These are phyloP conservation scores for Adineta ricciae DNA, from an alignment of 2,888 invertebrate species.

Conservation along the genomic window DNA sequence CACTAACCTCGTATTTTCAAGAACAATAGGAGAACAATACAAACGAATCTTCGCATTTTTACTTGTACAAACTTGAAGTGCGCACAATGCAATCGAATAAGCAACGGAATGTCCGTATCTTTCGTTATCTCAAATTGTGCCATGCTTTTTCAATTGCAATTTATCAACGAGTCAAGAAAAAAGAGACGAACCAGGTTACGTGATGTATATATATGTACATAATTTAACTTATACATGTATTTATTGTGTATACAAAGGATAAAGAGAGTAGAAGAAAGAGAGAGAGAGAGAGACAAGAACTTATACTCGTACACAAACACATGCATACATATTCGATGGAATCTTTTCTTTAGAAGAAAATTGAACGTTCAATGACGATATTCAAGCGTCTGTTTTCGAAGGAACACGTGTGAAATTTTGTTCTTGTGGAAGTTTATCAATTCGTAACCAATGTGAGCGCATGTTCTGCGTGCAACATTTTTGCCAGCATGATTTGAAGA, in stretches of 20 bases:
- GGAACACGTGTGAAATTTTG: background rate
- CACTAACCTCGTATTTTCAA: background rate
- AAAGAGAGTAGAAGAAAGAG: too few relatives aligned
- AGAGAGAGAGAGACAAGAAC: background rate
- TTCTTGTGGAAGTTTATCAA: background rate
- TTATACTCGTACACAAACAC: background rate
- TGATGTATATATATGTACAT: too few relatives aligned
- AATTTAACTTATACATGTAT: background rate
- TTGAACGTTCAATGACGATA: background rate
- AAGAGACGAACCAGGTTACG: too few relatives aligned
- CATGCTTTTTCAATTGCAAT: background rate
- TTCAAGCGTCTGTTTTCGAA: background rate
- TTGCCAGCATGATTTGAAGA: background rate
- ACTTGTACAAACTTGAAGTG: background rate
- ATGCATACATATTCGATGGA: background rate
- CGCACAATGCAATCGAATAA: background rate
- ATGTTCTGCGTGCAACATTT: background rate
- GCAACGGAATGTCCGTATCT: background rate
- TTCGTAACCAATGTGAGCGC: background rate
- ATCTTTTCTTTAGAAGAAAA: background rate
- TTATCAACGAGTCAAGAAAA: background rate
- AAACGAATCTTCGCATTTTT: background rate
- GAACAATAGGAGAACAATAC: background rate
- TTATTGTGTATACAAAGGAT: background rate
- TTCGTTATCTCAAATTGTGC: background rate